These are phyloP conservation scores for Latheticus oryzae DNA, from an alignment of 2,888 invertebrate species.

Conservation along the genomic window DNA sequence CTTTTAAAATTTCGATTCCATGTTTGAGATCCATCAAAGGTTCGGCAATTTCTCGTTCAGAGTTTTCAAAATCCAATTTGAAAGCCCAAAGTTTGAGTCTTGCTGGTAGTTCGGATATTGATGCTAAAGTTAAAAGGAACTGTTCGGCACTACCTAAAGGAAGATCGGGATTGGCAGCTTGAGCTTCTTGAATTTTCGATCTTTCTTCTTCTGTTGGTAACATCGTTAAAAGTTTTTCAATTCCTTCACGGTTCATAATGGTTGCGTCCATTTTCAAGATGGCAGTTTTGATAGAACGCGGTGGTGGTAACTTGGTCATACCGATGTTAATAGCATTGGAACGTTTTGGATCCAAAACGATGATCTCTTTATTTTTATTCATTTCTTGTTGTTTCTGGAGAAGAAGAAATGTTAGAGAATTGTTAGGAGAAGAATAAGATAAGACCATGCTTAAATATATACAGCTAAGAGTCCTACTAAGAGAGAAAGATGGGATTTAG, in stretches of 20 bases:
- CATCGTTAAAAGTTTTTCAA: slow-evolving; percentile 98
- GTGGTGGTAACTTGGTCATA: slow-evolving; percentile 98
- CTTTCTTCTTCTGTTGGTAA: slow-evolving; percentile 95
- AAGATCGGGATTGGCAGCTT: slow-evolving; percentile 89
- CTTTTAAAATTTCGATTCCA: slow-evolving; percentile 91
- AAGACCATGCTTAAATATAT: too few species aligned
- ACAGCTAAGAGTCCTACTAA: too few species aligned
- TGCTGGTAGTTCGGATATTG: slow-evolving; percentile 94
- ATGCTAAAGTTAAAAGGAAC: slow-evolving; percentile 95
- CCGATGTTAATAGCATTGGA: slow-evolving; percentile 99
- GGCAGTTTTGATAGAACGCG: slow-evolving; percentile 98
- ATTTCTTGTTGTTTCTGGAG: slow-evolving; percentile 88
- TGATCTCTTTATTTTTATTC: slow-evolving; percentile 89
- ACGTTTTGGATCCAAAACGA: slow-evolving; percentile 95
- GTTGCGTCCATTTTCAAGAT: slow-evolving; percentile 99
- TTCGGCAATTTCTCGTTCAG: slow-evolving; percentile 98
- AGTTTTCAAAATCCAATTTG: slow-evolving; percentile 97
- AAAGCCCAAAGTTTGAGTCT: slow-evolving; percentile 97
- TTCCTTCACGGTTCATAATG: slow-evolving; percentile 97
- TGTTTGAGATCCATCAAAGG: slow-evolving; percentile 98
- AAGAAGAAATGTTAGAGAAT: slow-evolving; percentile 14
- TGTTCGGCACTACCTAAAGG: slow-evolving; percentile 97
- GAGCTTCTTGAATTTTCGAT: slow-evolving; percentile 95
- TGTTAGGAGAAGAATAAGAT: slow-evolving; percentile 4
- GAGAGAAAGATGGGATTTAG: too few species aligned